phyloP scores from a whole-genome alignment of 1,140 invertebrate species.

The Eueides isabella region DNA sequence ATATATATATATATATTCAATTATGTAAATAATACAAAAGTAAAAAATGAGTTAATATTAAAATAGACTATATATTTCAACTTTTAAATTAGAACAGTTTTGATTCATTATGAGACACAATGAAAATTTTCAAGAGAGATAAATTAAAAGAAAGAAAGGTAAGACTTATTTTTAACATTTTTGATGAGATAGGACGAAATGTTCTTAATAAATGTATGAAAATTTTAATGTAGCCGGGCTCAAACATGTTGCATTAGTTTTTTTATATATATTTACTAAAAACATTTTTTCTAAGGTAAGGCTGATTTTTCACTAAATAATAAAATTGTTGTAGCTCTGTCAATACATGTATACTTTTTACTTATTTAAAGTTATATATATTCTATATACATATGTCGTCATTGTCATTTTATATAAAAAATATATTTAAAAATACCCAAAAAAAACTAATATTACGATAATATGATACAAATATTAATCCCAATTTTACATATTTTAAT shows the following conservation, averaged over 20 bases:
- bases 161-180: no score
- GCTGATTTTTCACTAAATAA: constrained; percentile 29
- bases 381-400: background rate
- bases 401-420: background rate
- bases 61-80: background rate
- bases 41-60: background rate
- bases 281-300: constrained; percentile 14
- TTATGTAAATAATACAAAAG: background rate
- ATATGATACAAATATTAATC: background rate
- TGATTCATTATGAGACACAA: constrained; percentile 1
- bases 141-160: no score
- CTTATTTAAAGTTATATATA: background rate
- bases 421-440: background rate
- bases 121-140: background rate
- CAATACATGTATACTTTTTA: background rate
- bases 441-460: background rate
- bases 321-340: constrained; percentile 20
- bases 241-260: no score
- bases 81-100: background rate
- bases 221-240: no score
- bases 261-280: no score
- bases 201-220: no score
- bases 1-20: no score
- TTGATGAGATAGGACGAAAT: no score
- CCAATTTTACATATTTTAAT: constrained; percentile 13